phyloP scores from a whole-genome alignment of 2,113 vertebrate genomes.

The Antennarius striatus region DNA sequence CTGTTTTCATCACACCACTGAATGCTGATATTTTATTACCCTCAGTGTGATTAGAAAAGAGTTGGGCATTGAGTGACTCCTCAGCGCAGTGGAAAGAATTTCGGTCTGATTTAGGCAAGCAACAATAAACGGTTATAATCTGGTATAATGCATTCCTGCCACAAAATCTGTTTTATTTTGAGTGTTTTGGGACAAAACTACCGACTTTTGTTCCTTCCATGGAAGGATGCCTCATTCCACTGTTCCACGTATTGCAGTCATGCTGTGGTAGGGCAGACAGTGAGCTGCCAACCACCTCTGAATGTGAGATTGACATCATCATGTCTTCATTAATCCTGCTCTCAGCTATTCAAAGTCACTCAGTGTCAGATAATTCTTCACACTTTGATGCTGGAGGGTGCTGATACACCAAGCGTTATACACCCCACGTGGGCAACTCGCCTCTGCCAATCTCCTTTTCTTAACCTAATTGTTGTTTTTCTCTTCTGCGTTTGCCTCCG shows the following conservation, averaged over 20 bases:
- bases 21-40: not conserved
- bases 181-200: slow-evolving; percentile 12
- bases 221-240: slow-evolving; percentile 15
- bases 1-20: slow-evolving; percentile 13
- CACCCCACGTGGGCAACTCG: slow-evolving; percentile 19
- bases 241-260: slow-evolving; percentile 13
- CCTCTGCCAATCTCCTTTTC: slow-evolving; percentile 11
- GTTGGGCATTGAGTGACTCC: not conserved
- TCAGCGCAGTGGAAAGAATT: not conserved
- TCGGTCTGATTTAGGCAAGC: too few species aligned
- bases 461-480: slow-evolving; percentile 46
- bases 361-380: slow-evolving; percentile 14
- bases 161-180: too few species aligned
- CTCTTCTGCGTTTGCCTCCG: slow-evolving; percentile 30
- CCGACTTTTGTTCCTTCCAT: slow-evolving; percentile 2
- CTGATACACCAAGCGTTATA: slow-evolving; percentile 9
- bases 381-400: slow-evolving; percentile 25
- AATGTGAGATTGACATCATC: slow-evolving; percentile 37
- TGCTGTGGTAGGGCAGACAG: slow-evolving; percentile 20
- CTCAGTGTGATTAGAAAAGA: not conserved
- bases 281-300: slow-evolving; percentile 31
- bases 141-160: too few species aligned
- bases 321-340: slow-evolving; percentile 32
- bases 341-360: slow-evolving; percentile 23
- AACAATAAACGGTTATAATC: too few species aligned